phyloP scores from a whole-genome alignment of 2,888 invertebrate species.

The Drosophila tanythrix region DNA sequence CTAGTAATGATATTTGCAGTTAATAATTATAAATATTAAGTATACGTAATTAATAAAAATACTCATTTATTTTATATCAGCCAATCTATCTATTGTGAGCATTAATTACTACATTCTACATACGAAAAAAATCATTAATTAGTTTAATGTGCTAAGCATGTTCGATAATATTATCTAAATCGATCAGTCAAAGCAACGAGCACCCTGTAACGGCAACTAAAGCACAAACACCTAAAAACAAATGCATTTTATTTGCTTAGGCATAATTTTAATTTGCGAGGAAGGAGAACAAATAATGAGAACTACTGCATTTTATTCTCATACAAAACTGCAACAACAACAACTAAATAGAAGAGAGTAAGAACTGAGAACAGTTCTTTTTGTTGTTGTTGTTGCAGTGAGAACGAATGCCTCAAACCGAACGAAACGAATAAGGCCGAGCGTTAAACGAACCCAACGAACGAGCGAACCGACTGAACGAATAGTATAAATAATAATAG shows the following conservation, averaged over 20 bases:
- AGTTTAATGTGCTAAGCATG: background rate
- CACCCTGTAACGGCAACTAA: constrained; percentile 59
- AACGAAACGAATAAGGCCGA: constrained; percentile 12
- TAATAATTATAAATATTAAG: background rate
- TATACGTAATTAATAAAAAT: background rate
- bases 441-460: constrained; percentile 21
- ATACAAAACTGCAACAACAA: constrained; percentile 44
- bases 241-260: constrained; percentile 75
- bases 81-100: background rate
- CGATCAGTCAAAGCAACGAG: background rate
- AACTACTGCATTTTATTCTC: constrained; percentile 30
- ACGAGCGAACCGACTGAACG: constrained; percentile 30
- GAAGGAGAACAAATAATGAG: constrained; percentile 82
- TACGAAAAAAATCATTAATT: background rate
- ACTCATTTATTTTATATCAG: background rate
- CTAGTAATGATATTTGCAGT: too few species aligned
- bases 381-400: background rate
- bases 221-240: constrained; percentile 13
- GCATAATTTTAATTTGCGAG: constrained; percentile 79
- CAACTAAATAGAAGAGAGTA: constrained; percentile 10
- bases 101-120: background rate
- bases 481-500: constrained; percentile 75
- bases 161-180: background rate
- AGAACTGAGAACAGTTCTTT: constrained; percentile 21
- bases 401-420: background rate